Evolutionary conservation across 2,888 invertebrate species (phyloP).

Genomic region (Ormyrus labotus): DNA sequence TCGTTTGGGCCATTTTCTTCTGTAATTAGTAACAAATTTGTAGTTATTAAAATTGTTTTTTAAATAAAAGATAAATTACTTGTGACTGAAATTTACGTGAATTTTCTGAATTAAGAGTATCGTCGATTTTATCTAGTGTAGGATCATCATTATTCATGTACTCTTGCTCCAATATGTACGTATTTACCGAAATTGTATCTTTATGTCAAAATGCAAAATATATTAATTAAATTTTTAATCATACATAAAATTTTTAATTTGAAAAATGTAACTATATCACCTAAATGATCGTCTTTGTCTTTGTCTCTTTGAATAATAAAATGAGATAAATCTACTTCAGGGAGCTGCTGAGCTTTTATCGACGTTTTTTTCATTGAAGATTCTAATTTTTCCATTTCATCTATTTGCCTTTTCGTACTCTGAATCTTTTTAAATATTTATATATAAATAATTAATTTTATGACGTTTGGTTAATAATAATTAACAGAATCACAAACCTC

Average conservation of each 20-base stretch:
- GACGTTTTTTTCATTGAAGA: not conserved
- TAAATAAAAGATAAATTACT: too few species aligned
- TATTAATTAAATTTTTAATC: not conserved
- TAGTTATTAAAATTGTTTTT: constrained; percentile 4
- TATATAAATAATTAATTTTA: too few species aligned
- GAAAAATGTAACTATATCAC: constrained; percentile 1
- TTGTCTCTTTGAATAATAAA: constrained; percentile 29
- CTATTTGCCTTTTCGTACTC: constrained; percentile 19
- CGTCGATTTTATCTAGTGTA: too few species aligned
- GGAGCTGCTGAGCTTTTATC: constrained; percentile 33
- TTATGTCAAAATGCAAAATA: not conserved
- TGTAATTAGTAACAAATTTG: not conserved
- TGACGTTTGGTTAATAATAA: too few species aligned
- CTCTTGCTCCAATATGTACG: constrained; percentile 51
- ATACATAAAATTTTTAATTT: not conserved
- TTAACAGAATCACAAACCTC: constrained; percentile 33
- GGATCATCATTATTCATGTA: constrained; percentile 48
- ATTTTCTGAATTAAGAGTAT: not conserved
- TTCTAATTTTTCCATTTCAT: constrained; percentile 1
- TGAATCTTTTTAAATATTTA: constrained; percentile 29
- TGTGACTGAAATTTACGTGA: too few species aligned
- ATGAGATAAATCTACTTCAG: constrained; percentile 49
- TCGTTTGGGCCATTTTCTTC: not conserved
- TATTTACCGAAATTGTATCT: constrained; percentile 53
- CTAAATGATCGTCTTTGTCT: not conserved